phyloP scores from a whole-genome alignment of 64 coral and sea anemone species.

The Actinia equina region DNA sequence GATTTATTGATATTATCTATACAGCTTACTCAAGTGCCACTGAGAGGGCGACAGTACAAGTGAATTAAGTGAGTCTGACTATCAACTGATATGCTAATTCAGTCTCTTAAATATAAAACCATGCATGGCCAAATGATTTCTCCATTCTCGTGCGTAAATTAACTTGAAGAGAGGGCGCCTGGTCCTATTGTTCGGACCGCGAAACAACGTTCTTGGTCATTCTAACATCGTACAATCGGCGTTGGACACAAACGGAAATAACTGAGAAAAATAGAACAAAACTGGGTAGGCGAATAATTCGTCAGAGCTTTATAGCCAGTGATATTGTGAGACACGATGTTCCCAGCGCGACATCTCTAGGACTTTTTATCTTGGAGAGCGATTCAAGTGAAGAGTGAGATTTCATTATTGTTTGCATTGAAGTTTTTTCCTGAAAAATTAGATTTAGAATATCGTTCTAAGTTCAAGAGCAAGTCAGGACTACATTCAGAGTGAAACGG shows the following conservation, averaged over 20 bases:
- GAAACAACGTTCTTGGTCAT: neutral
- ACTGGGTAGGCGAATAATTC: neutral
- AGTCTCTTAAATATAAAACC: neutral
- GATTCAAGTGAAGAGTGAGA: neutral
- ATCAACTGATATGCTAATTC: neutral
- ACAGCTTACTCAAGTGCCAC: neutral
- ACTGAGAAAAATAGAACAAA: neutral
- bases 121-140: neutral
- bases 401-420: neutral
- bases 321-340: neutral
- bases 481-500: neutral
- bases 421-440: neutral
- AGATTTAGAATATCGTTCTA: neutral
- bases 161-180: neutral
- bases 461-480: neutral
- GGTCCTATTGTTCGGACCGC: neutral
- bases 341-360: neutral
- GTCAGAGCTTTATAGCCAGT: neutral
- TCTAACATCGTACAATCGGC: neutral
- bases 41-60: neutral
- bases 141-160: neutral
- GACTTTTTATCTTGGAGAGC: neutral
- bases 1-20: neutral
- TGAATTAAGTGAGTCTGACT: neutral
- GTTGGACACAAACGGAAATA: neutral